Base-by-base conservation (phyloP, 2,797 vertebrate genomes). In the Ctenopoma kingsleyae region DNA sequence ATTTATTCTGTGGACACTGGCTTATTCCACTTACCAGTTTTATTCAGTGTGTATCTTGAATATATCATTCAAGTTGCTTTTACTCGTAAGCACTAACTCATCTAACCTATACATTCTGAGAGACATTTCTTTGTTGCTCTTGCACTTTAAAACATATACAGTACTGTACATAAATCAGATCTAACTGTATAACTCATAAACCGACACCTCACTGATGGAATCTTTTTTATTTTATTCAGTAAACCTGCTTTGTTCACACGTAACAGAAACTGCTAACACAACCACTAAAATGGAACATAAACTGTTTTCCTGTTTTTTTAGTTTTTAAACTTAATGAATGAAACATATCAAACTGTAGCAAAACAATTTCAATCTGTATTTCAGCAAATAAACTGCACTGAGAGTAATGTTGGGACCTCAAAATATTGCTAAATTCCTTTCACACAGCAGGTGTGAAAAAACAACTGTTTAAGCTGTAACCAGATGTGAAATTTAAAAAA, bases 161-260 rank as follows among this genome's bases (percentile, higher is more conserved):
- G 30, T 12, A 27, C 30, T 8, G 30, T 12, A 36, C 3, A 36
- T 36, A 36, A 36, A 36, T 12, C 11, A 1, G 35, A 36, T 3
- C 6, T 12, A 32, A 12, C 35, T 36, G 35, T 36, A 4, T 36
- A 36, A 36, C 35, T 36, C 35, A 16, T 1, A 40, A 38, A 32
- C 3, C 10, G 7, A 19, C n/a, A 19, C 43, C 44, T 47, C 8
- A 10, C 43, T 32, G 5, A 36, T 0, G 27, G 47, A 0, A n/a
- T n/a, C n/a, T 58, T 5, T 1, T 19, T 13, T 7, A 8, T 72
- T 81, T 82, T 57, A 74, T 67, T 76, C 6, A 50, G 9, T 13
- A 12, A 47, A 47, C 25, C 3, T 38, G 20, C 22, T 53, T 66
- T 62, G 50, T 13, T 25, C 50, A 74, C 30, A 54, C 35, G 9